phyloP scores from a whole-genome alignment of 2,797 vertebrate species.

The Mormyrops attenuatus region DNA sequence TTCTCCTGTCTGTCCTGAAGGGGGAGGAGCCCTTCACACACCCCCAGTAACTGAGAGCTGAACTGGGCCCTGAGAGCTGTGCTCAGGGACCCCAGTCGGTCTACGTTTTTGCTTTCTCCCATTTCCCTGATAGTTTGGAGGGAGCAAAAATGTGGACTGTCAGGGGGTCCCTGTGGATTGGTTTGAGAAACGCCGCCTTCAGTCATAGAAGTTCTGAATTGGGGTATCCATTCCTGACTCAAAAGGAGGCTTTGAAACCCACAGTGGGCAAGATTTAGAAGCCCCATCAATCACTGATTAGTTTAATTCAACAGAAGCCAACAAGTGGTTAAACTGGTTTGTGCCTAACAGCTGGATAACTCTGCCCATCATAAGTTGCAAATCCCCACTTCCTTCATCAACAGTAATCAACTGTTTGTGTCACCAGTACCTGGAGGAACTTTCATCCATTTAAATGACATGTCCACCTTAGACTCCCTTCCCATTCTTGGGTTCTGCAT shows the following conservation, averaged over 20 bases:
- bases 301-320: background rate
- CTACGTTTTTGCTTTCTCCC: background rate
- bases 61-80: background rate
- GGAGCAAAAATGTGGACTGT: background rate
- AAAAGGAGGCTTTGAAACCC: background rate
- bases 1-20: background rate
- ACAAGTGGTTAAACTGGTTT: background rate
- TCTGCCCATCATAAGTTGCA: background rate
- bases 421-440: background rate
- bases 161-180: background rate
- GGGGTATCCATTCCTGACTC: background rate
- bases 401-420: background rate
- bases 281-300: background rate
- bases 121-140: background rate
- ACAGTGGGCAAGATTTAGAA: background rate
- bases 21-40: slow-evolving; percentile 26
- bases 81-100: background rate
- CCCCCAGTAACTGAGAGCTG: slow-evolving; percentile 25
- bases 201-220: background rate
- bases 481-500: background rate
- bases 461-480: background rate
- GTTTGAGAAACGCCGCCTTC: background rate
- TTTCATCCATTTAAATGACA: background rate
- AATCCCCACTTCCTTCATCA: background rate
- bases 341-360: background rate